Evolutionary conservation across 2,797 vertebrate genomes (phyloP).

Genomic region (Acrocephalus scirpaceus): DNA sequence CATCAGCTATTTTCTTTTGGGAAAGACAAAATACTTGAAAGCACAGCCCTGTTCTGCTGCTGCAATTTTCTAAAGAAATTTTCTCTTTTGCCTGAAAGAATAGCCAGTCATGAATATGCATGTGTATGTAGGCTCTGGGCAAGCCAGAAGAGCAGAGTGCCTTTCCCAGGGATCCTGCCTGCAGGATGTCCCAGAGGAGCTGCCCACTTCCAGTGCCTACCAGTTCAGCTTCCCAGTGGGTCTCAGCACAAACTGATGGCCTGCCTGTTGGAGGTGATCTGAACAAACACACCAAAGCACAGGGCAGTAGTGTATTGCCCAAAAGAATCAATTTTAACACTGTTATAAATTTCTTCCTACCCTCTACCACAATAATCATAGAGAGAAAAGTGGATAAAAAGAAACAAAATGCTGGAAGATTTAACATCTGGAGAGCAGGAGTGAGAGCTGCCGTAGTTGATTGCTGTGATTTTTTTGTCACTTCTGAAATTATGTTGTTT

Average conservation of each 20-base stretch:
- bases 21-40: slow-evolving; percentile 55
- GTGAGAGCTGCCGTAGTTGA: not conserved
- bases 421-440: not conserved
- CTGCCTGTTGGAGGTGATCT: not conserved
- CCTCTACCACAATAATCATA: not conserved
- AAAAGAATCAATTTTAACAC: not conserved
- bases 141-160: not conserved
- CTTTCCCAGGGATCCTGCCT: slow-evolving; percentile 1
- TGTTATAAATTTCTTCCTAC: not conserved
- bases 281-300: not conserved
- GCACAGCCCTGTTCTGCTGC: slow-evolving; percentile 20
- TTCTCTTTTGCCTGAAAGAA: slow-evolving; percentile 43
- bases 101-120: slow-evolving; percentile 59
- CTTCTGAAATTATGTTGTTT: not conserved
- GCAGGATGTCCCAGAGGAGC: not conserved
- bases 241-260: not conserved
- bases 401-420: not conserved
- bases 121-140: not conserved
- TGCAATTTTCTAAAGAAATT: slow-evolving; percentile 53
- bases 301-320: not conserved
- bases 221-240: not conserved
- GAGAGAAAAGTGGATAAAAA: not conserved
- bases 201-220: not conserved
- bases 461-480: not conserved
- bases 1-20: slow-evolving; percentile 63